Conservation (phyloP, 1,140 invertebrate genomes). For the Elysia chlorotica region DNA sequence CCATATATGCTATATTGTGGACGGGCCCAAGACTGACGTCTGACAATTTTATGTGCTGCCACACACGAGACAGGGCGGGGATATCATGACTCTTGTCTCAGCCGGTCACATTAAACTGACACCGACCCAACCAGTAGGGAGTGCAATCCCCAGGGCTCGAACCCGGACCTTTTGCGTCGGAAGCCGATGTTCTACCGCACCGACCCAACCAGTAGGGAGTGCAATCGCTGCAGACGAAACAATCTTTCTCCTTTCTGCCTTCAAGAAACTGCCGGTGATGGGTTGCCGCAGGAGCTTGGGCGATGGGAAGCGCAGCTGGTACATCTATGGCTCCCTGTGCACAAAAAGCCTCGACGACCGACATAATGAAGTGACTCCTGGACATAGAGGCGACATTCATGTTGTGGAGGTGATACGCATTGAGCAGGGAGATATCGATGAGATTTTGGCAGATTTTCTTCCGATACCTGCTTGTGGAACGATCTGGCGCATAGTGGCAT, state of each 20-base stretch:
- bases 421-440: conserved; percentile 7
- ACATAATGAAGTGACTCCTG: not conserved
- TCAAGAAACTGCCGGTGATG: conserved; percentile 7
- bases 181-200: no score
- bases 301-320: not conserved
- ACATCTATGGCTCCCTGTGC: no score
- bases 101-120: no score
- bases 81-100: no score
- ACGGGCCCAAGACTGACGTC: no score
- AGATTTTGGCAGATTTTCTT: conserved; percentile 15
- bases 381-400: not conserved
- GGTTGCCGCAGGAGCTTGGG: not conserved
- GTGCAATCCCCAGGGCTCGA: no score
- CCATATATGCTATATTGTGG: no score
- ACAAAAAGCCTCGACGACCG: not conserved
- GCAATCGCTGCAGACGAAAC: conserved; percentile 23
- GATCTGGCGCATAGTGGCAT: conserved; percentile 9
- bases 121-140: no score
- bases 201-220: no score
- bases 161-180: no score
- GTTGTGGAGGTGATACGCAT: conserved; percentile 1
- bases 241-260: conserved; percentile 23
- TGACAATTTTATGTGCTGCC: no score
- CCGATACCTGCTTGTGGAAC: conserved; percentile 14
- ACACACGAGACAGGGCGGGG: no score